Base-by-base conservation (phyloP, 2,797 vertebrate species). In the Pseudochaenichthys georgianus region DNA sequence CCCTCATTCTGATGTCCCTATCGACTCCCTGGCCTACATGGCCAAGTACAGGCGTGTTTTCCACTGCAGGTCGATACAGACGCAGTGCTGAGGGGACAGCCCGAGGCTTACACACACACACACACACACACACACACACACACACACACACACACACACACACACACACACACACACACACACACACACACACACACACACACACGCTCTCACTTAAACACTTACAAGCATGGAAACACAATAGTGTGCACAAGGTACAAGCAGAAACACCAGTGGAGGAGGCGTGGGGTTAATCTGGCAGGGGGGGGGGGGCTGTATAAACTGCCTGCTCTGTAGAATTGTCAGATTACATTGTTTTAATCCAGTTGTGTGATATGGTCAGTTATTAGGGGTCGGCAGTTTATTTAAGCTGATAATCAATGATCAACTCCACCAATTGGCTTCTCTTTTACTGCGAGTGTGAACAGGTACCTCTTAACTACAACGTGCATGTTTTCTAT, bases 1-100 rank as follows among this genome's bases (percentile, higher is more conserved):
- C 86, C 90, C 88, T 91, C 87, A 65, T 93, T 92, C 87, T 90
- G 84, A 91, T 88, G 89, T 89, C 87, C 85, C 87, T 21, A 93
- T 92, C 86, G 89, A 93, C 89, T 90, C 74, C 23, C 87, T 83
- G 92, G 89, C 90, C 89, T 87, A 92, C 91, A 90, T 91, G 91
- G 83, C 81, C 57, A 21, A 81, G 81, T 61, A 71, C 86, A 81
- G 85, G 86, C 88, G 88, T 73, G 83, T 79, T 90, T 92, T 87
- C 89, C 83, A 76, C 77, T 64, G 81, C 88, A 67, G 90, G 89
- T 94, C 90, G 88, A 92, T 93, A 88, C 77, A 65, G 81, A 87
- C 60, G 77, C 81, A 70, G 77, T 7, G 87, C 88, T 90, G 86
- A 88, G 81, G 87, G 90, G 88, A 86, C 86, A 73, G 83, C 90